A percentile compares a stretch with the other conserved stretches of the same genome.
These are phyloP conservation scores for Orgyia antiqua DNA, from an alignment of 2,888 invertebrate species.

Conservation along the genomic window DNA sequence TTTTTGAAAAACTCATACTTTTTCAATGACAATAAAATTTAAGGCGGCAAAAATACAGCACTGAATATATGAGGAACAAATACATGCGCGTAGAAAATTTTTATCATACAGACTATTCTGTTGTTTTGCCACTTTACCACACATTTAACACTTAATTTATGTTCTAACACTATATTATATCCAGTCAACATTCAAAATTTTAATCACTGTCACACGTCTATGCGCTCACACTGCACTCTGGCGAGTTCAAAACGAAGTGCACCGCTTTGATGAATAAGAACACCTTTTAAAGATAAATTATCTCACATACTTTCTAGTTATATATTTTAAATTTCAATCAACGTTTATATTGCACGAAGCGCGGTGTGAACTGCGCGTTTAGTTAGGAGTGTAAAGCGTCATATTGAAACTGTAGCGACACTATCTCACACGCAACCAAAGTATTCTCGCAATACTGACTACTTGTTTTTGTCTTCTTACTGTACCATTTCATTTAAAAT, in stretches of 20 bases:
- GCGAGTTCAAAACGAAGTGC: constrained; percentile 15
- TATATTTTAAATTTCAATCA: constrained; percentile 59
- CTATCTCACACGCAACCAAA: constrained; percentile 20
- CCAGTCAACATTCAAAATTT: constrained; percentile 11
- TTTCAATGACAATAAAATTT: too few species aligned
- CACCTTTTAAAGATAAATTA: constrained; percentile 29
- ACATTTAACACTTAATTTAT: constrained; percentile 13
- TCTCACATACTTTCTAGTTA: constrained; percentile 46
- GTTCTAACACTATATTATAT: constrained; percentile 16
- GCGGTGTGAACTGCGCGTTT: constrained; percentile 60
- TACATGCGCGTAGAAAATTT: too few species aligned
- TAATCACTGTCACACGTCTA: constrained; percentile 20
- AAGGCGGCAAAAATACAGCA: too few species aligned
- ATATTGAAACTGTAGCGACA: constrained; percentile 17
- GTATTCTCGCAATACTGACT: constrained; percentile 39
- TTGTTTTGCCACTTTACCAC: background rate
- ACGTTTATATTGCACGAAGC: constrained; percentile 66
- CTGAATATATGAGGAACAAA: too few species aligned
- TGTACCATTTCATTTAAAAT: constrained; percentile 17
- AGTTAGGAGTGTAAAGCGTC: constrained; percentile 45
- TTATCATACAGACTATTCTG: too few species aligned
- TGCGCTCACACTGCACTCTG: constrained; percentile 20
- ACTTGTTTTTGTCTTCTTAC: constrained; percentile 39
- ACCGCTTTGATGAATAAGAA: background rate
- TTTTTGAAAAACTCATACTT: too few species aligned